Evolutionary conservation across 1,140 invertebrate species (phyloP), one percentile per base, ranked within the genome.

Genomic region (Chionoecetes opilio): DNA sequence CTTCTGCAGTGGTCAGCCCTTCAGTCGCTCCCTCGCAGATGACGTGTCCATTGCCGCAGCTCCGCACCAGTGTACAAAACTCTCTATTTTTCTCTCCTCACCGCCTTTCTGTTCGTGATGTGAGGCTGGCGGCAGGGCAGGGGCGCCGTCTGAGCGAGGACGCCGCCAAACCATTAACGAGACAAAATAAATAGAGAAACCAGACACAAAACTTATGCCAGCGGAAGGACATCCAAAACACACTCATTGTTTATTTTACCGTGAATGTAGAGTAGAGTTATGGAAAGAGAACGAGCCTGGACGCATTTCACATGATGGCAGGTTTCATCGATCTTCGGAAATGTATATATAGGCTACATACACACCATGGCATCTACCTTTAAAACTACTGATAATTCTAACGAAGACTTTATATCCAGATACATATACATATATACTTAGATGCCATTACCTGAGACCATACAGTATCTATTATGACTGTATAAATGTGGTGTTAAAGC

Each of bases 1-100:
- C 1, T 75, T 21, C 53, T 41, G 26, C 29, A 31, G 11, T 90
- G 46, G 90, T 91, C 37, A 53, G 37, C 90, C 90, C 90, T 63
- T 31, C 31, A 90, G 34, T 37, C 38, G 34, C 29, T 31, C 63
- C 29, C 82, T 87, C 87, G 92, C 92, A 87, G 84, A 93, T 93
- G 92, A 93, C 92, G 38, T 87, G 84, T 87, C 92, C 92, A 87
- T 93, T 93, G 91, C 92, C 46, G 86, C 63, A 35, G 46, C 53
- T 63, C n/a, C 8, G 8, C 41, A 31, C n/a, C n/a, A 90, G 3
- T 2, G 11, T 9, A 63, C 38, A 92, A 53, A 87, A 38, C 29
- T 53, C 8, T 0, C 26, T n/a, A 46, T 75, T 75, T 91, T 91
- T 53, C n/a, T 29, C 38, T 35, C 21, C 17, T 21, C n/a, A 2